Conservation (phyloP, 2,113 vertebrate genomes). For the Dipodomys spectabilis region DNA sequence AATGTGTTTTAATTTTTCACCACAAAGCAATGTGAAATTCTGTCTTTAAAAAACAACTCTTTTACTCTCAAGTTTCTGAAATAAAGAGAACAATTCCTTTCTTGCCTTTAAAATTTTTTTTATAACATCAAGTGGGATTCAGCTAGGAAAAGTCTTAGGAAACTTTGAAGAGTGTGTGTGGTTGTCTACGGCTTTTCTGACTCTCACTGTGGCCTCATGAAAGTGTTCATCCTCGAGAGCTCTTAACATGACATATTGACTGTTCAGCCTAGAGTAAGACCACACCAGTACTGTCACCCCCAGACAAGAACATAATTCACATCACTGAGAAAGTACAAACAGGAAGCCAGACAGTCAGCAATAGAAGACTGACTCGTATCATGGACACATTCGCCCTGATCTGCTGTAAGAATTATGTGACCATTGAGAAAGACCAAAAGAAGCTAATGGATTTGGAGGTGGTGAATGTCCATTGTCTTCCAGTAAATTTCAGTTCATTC, state of each 20-base stretch:
- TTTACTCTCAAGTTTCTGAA: not conserved
- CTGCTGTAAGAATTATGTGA: conserved; percentile 21
- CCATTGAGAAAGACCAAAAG: conserved; percentile 53
- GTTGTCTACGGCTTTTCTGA: not conserved
- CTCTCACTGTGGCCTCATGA: no score
- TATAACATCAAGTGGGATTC: not conserved
- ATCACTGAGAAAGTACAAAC: conserved; percentile 57
- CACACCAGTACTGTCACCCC: not conserved
- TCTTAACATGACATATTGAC: not conserved
- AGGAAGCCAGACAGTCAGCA: not conserved
- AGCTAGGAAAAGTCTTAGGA: not conserved
- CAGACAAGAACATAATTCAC: not conserved
- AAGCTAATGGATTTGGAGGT: not conserved
- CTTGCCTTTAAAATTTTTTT: not conserved
- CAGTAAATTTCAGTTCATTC: conserved; percentile 35
- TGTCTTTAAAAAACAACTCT: not conserved
- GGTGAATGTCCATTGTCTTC: not conserved
- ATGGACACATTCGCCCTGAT: not conserved
- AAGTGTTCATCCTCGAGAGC: no score
- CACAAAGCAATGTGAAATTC: conserved; percentile 13
- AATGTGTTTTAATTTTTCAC: not conserved
- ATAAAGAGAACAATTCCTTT: not conserved
- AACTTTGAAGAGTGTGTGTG: not conserved
- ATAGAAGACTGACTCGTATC: not conserved
- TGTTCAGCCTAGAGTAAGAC: not conserved